Evolutionary conservation across 1,140 invertebrate genomes (phyloP).

Genomic region (Bemisia tabaci): DNA sequence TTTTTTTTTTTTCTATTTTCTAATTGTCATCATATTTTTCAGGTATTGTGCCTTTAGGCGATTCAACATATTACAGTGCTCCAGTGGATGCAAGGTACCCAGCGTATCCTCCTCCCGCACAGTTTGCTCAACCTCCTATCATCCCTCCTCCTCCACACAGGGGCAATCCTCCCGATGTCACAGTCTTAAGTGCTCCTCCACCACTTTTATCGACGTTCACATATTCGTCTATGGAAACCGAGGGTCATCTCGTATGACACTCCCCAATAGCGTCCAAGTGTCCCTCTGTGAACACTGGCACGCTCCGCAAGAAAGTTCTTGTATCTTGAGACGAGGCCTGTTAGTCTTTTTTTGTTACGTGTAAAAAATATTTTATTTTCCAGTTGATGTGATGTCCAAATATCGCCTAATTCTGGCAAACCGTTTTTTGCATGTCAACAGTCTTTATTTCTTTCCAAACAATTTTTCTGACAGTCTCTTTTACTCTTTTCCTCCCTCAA

Average conservation of each 20-base stretch:
- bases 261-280: background rate
- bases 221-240: slow-evolving; percentile 28
- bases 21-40: background rate
- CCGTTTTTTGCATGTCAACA: too few relatives aligned
- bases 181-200: slow-evolving; percentile 26
- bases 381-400: background rate
- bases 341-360: background rate
- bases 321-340: background rate
- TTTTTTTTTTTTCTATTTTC: slow-evolving; percentile 5
- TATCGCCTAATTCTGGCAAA: too few relatives aligned
- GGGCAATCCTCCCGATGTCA: slow-evolving; percentile 27
- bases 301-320: background rate
- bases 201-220: slow-evolving; percentile 32
- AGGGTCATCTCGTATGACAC: slow-evolving; percentile 32
- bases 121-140: slow-evolving; percentile 25
- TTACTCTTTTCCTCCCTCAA: too few relatives aligned
- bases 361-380: background rate
- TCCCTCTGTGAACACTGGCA: background rate
- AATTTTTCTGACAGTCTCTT: too few relatives aligned
- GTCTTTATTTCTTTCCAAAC: too few relatives aligned
- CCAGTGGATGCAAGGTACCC: slow-evolving; percentile 31
- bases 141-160: slow-evolving; percentile 25
- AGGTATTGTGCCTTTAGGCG: slow-evolving; percentile 18
- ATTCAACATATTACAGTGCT: slow-evolving; percentile 25
- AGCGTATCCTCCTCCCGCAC: slow-evolving; percentile 30